Base-by-base conservation (phyloP, 2,888 invertebrate species). In the Matsumyia berberina region DNA sequence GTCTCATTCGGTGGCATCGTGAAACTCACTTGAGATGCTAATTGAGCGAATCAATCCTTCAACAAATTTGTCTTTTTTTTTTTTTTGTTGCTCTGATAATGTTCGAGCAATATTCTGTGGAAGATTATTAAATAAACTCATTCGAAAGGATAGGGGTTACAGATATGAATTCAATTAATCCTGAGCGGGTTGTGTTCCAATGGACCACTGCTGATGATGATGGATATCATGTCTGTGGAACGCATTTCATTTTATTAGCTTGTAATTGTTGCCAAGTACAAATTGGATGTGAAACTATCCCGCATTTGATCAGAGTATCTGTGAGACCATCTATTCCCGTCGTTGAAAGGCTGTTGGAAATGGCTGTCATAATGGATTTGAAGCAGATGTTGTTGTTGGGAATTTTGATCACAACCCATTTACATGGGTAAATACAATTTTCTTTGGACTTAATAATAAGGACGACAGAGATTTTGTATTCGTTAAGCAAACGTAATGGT, bases 31-130 rank as follows among this genome's bases (percentile, higher is more conserved):
- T 44, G n/a, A 58, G 44, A 81, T 77, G 72, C 77, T 82, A 82
- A 82, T 82, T 77, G 82, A 82, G 66, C 72, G 46, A 82, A 60
- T 72, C 72, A 77, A 77, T 77, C 77, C 82, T 77, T 77, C 82
- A 62, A 72, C 82, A 42, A 72, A 64, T 66, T 53, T 72, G 39
- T 44, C 42, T 58, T 69, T 76, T 42, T 76, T 69, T 76, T 42
- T 76, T 39, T 73, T 31, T 57, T 57, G 19, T 37, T 24, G 39
- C 49, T 37, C 55, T 58, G 44, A 69, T 57, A 55, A 53, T 58
- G 49, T 12, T 29, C 9, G 31, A 37, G 19, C 3, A 24, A 51
- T 39, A 19, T 58, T 35, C 37, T 12, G 33, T 19, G 46, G 57
- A 70, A n/a, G 35, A 53, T 77, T 66, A 82, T 77, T 82, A 15